Conservation (phyloP, 2,113 vertebrate species). For the Epinephelus cyanopodus region DNA sequence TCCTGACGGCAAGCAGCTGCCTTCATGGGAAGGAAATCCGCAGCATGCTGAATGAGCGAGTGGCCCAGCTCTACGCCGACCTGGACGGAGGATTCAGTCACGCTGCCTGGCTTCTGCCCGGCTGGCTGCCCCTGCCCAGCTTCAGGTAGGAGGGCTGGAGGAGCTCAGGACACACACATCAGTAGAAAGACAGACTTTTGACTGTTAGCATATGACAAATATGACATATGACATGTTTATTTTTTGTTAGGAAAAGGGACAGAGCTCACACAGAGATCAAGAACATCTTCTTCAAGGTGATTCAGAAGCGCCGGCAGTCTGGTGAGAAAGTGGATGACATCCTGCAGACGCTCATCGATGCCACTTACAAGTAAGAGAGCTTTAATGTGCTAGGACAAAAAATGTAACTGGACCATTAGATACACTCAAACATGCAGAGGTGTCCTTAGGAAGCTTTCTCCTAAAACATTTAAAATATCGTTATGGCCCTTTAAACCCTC, state of each 20-base stretch:
- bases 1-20: slow-evolving; percentile 97
- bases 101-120: slow-evolving; percentile 94
- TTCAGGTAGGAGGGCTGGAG: slow-evolving; percentile 89
- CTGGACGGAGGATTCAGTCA: slow-evolving; percentile 96
- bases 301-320: slow-evolving; percentile 91
- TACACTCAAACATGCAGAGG: background rate
- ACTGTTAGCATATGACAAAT: background rate
- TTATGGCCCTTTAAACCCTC: background rate
- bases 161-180: background rate
- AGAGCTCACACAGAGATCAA: slow-evolving; percentile 93
- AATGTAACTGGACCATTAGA: background rate
- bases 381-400: background rate
- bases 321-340: slow-evolving; percentile 90
- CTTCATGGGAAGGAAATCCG: slow-evolving; percentile 96
- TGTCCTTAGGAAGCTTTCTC: background rate
- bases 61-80: slow-evolving; percentile 95
- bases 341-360: slow-evolving; percentile 95
- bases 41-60: slow-evolving; percentile 88
- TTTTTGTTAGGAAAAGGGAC: slow-evolving; percentile 88
- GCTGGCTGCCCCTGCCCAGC: slow-evolving; percentile 96
- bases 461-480: background rate
- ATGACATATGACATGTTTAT: no score
- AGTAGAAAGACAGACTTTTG: background rate
- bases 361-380: slow-evolving; percentile 92
- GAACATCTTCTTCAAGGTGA: slow-evolving; percentile 93